Conservation (phyloP, 2,888 invertebrate species). For the Catocala sponsa region DNA sequence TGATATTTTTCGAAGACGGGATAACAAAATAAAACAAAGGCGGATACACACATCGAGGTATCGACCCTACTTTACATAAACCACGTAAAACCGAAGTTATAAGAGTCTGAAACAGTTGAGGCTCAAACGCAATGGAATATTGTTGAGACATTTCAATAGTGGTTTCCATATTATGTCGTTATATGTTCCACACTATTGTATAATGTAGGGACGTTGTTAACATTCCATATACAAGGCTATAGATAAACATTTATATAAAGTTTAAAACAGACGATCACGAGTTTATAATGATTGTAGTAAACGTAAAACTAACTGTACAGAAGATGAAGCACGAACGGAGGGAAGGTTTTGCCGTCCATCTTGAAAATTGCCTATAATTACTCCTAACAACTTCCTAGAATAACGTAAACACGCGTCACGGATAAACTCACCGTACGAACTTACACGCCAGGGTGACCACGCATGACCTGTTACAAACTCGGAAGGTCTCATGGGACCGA, state of each 20-base stretch:
- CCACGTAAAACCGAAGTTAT: constrained; percentile 51
- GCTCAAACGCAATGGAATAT: constrained; percentile 41
- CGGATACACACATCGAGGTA: constrained; percentile 32
- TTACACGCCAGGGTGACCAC: constrained; percentile 49
- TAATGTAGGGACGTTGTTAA: constrained; percentile 21
- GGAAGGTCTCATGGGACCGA: constrained; percentile 24
- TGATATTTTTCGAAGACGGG: constrained; percentile 24
- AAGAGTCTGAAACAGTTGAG: constrained; percentile 33
- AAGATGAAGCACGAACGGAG: constrained; percentile 45
- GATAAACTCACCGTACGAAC: constrained; percentile 34
- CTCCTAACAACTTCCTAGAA: constrained; percentile 70
- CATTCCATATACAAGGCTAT: constrained; percentile 20
- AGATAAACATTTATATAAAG: constrained; percentile 22
- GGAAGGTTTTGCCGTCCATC: constrained; percentile 62
- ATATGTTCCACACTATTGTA: constrained; percentile 27
- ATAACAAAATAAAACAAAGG: constrained; percentile 47
- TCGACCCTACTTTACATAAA: constrained; percentile 54
- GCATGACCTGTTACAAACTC: constrained; percentile 29
- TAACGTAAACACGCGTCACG: constrained; percentile 57
- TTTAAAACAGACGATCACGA: constrained; percentile 11
- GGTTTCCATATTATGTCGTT: constrained; percentile 30
- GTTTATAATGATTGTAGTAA: constrained; percentile 19
- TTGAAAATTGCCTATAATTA: constrained; percentile 73
- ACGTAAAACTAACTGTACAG: constrained; percentile 58
- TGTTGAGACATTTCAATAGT: constrained; percentile 47